Percentiles rank a stretch among this genome's conserved stretches.
Evolutionary conservation across 2,113 vertebrate genomes (phyloP).

Genomic region (Rhegmatorhina hoffmannsi): DNA sequence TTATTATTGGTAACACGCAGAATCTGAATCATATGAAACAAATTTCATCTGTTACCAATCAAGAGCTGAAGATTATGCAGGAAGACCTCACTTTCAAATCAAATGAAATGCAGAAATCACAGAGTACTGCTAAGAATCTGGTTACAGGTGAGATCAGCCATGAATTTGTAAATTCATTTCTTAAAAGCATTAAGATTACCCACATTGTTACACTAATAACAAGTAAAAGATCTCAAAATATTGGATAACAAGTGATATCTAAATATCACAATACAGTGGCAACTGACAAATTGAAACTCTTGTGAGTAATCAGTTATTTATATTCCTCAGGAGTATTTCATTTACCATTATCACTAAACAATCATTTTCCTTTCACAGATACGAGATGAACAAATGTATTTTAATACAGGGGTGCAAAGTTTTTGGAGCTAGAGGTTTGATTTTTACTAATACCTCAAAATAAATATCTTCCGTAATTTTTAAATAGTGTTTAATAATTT

Average conservation of each 20-base stretch:
- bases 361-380: neutral
- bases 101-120: conserved; percentile 93
- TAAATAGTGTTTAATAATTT: neutral
- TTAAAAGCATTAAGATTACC: neutral
- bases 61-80: conserved; percentile 93
- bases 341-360: neutral
- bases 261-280: neutral
- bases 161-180: neutral
- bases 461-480: neutral
- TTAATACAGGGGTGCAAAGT: neutral
- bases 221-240: neutral
- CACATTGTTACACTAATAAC: neutral
- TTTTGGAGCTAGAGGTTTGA: neutral
- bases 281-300: neutral
- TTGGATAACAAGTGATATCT: neutral
- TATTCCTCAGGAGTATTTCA: neutral
- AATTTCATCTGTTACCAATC: conserved; percentile 88
- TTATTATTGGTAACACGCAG: conserved; percentile 71
- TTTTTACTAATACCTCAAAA: neutral
- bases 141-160: conserved; percentile 80
- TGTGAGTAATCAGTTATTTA: neutral
- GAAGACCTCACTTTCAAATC: conserved; percentile 95
- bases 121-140: conserved; percentile 89
- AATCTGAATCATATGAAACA: conserved; percentile 88
- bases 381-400: neutral